Base-by-base conservation (phyloP, 2,888 invertebrate species). In the Thyatira batis region DNA sequence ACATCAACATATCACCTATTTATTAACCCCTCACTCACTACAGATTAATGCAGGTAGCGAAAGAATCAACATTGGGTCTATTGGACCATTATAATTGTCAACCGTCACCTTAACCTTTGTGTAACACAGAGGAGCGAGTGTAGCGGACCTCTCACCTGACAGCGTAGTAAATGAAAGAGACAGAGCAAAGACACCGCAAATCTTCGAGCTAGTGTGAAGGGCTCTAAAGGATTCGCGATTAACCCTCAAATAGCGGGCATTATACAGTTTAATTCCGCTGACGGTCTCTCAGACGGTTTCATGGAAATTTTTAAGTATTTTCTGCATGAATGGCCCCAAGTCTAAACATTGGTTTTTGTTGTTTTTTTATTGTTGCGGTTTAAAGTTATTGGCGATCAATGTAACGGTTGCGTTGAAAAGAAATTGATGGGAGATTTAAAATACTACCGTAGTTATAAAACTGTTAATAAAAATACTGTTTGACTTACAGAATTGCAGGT, bases 231-330 rank as follows among this genome's bases (percentile, higher is more conserved):
- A 80, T 82, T 76, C 69, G 51, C 60, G 71, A 76, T 82, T 84
- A 85, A 85, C 82, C 80, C 78, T 74, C 68, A 67, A 77, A 76
- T 62, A 67, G 64, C 60, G 65, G 72, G 77, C 75, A 71, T 67
- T 73, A 77, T 75, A 71, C 69, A 71, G 50, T 65, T 67, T 67
- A 50, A 55, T 51, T 53, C 51, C 70, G 66, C 54, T 39, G 17
- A 63, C 61, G 73, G 63, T 70, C 67, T 66, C 60, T 69, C 61
- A 63, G 63, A 67, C 74, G 76, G 61, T 33, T n/a, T 65, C 73
- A 79, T 91, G 90, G 89, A 90, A 91, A 90, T 80, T 75, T 80
- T 71, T 67, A 59, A 73, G 79, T 69, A 83, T 84, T 87, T 88
- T 85, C 81, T 76, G 76, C 80, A 75, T 88, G 69, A 89, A 88